Evolutionary conservation across 2,113 vertebrate genomes (phyloP).

Genomic region (Bostrychus sinensis): DNA sequence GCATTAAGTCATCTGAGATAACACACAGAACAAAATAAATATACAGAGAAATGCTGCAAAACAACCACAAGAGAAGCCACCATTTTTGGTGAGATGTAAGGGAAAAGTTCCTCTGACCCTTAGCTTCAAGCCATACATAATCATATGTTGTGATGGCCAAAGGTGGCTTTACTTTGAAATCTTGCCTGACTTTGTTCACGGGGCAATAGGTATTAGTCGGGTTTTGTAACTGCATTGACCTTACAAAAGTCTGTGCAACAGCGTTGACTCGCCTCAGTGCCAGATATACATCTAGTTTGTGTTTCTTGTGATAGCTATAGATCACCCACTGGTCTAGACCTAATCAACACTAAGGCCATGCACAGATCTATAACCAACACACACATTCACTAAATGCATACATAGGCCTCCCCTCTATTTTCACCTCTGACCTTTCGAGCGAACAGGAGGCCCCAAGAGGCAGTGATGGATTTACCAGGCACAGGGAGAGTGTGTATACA

Average conservation of each 20-base stretch:
- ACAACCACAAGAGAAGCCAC: slow-evolving; percentile 51
- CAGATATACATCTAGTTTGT: slow-evolving; percentile 72
- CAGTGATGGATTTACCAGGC: slow-evolving; percentile 73
- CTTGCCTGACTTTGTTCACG: too few species aligned
- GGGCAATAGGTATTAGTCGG: too few species aligned
- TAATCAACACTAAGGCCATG: slow-evolving; percentile 44
- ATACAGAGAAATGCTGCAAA: slow-evolving; percentile 29
- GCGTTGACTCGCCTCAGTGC: slow-evolving; percentile 59
- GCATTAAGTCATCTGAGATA: slow-evolving; percentile 39
- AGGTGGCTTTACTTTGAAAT: too few species aligned
- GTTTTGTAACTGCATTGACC: too few species aligned
- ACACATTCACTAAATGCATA: slow-evolving; percentile 29
- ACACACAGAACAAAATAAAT: too few species aligned
- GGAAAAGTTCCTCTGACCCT: slow-evolving; percentile 56
- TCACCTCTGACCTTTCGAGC: slow-evolving; percentile 62
- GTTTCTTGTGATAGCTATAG: slow-evolving; percentile 62
- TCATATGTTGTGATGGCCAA: too few species aligned
- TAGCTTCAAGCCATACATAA: slow-evolving; percentile 55
- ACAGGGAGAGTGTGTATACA: slow-evolving; percentile 20
- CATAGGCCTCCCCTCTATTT: slow-evolving; percentile 38
- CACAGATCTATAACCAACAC: slow-evolving; percentile 28
- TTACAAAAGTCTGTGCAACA: too few species aligned
- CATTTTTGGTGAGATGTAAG: slow-evolving; percentile 5
- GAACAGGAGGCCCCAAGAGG: slow-evolving; percentile 54
- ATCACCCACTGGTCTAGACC: slow-evolving; percentile 51